Base-by-base conservation (phyloP, 1,140 invertebrate species). In the Venustaconcha ellipsiformis region DNA sequence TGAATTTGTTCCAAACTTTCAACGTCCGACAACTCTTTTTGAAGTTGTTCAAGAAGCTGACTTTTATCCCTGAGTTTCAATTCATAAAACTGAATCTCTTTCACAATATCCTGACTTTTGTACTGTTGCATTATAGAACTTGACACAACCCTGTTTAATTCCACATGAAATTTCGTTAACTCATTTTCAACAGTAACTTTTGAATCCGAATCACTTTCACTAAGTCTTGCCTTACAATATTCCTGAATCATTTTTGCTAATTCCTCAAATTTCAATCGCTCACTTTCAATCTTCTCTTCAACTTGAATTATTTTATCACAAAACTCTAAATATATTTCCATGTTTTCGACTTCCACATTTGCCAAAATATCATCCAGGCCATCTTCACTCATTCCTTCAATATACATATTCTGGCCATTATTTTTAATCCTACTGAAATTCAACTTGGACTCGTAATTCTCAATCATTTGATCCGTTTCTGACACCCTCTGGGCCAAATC, bases 381-480 rank as follows among this genome's bases (percentile, higher is more conserved):
- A 60, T 86, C 91, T 20, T 92, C 91, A 64, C 66, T 78, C 62
- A 73, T 66, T 71, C 92, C 86, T 15, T 92, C 90, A 2, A 95
- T 89, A 84, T 96, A 96, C 0, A 94, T 94, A 85, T 95, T 94
- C 59, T 93, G 93, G 15, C 95, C 95, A 79, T 95, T 93, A 82
- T 94, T 93, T 76, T 93, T 92, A 87, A 94, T 93, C 63, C 95
- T 89, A 1, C 90, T 90, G 48, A 90, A 87, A 87, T 96, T 95
- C 64, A 94, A 93, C 79, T 94, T 93, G 73, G 94, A 93, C 91
- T 96, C 95, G 79, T 94, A 92, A 72, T 92, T 92, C 55, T 93
- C 93, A 78, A 96, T 96, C 80, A 94, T 92, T 79, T 93, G 92
- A 84, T 96, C 95, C 84, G 94, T 94, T 79, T 95, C 93, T 77